Evolutionary conservation across 2,113 vertebrate genomes (phyloP), one percentile per base, ranked within the genome.

Genomic region (Cepphus grylle): DNA sequence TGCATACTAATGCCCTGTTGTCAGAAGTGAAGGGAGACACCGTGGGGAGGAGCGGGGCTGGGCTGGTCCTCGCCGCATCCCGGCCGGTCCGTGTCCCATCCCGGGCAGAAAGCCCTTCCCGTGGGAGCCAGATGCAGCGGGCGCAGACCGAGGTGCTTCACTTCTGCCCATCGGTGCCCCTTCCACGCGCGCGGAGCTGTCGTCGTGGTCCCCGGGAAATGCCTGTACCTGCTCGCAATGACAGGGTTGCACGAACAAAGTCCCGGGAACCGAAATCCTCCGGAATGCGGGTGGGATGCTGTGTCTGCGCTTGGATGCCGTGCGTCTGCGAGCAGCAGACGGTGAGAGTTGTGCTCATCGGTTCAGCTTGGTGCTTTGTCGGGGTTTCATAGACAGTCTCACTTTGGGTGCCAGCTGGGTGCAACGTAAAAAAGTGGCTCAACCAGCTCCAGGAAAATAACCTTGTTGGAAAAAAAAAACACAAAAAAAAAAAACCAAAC

Each of bases 91-190:
- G 15, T 8, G 25, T 49, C 22, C 34, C 14, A 4, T 9, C 20
- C 36, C 13, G 3, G 5, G 19, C 17, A 4, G 8, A 2, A 11
- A 12, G 22, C 12, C 5, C 0, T n/a, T n/a, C 32, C 70, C 38
- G 2, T 6, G 5, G 12, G 27, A 45, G 36, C 53, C 19, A 1
- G n/a, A 1, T 10, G 1, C 29, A 11, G 38, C 2, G 9, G 30
- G 63, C 1, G 19, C 9, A 8, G 26, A n/a, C 40, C 16, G 2
- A 8, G 62, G 20, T 12, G 12, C 22, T 52, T 49, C 1, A 0
- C 21, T 22, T 9, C 8, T 9, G 49, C 3, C 1, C 12, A 30
- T 30, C 21, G 3, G 2, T 11, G 2, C 30, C 55, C 34, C 63
- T 20, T 32, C 25, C 34, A 9, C 8, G 1, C 2, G 3, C 12